Conservation (phyloP, 2,888 invertebrate genomes). For the Athripsodes cinereus region DNA sequence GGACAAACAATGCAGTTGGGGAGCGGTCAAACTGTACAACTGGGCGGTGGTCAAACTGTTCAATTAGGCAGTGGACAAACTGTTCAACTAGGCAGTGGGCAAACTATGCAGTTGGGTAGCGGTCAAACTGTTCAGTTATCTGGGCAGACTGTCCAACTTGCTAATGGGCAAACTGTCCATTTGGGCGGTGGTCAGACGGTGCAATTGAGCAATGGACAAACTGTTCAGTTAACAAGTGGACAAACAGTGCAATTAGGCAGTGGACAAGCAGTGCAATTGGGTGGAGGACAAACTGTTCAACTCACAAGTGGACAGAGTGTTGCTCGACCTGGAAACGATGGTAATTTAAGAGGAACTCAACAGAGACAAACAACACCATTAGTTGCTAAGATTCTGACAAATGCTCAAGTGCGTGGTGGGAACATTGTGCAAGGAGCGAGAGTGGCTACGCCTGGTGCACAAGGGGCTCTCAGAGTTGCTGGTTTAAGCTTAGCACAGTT, state of each 20-base stretch:
- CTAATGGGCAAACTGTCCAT: slow-evolving; percentile 43
- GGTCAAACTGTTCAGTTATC: slow-evolving; percentile 34
- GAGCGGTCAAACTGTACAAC: slow-evolving; percentile 32
- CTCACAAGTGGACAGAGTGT: slow-evolving; percentile 38
- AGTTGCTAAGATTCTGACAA: slow-evolving; percentile 68
- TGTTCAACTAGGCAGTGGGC: slow-evolving; percentile 36
- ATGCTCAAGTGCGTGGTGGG: slow-evolving; percentile 47
- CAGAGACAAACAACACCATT: slow-evolving; percentile 51
- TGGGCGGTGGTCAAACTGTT: slow-evolving; percentile 35
- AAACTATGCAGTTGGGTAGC: slow-evolving; percentile 44
- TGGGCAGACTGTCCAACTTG: slow-evolving; percentile 36
- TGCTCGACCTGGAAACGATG: slow-evolving; percentile 38
- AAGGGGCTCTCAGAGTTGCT: slow-evolving; percentile 29
- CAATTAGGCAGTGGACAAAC: slow-evolving; percentile 39
- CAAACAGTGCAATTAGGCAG: slow-evolving; percentile 38
- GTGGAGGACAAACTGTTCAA: slow-evolving; percentile 40
- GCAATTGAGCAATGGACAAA: slow-evolving; percentile 39
- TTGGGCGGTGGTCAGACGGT: slow-evolving; percentile 43
- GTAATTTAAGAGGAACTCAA: slow-evolving; percentile 30
- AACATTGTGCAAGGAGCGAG: slow-evolving; percentile 36
- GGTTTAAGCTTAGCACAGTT: slow-evolving; percentile 27
- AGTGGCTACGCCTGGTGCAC: slow-evolving; percentile 40
- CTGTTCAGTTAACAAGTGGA: slow-evolving; percentile 34
- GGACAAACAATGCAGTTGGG: slow-evolving; percentile 46
- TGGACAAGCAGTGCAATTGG: slow-evolving; percentile 41